A percentile compares a stretch with the other conserved stretches of the same genome.
Conservation (phyloP, 2,797 vertebrate genomes). For the Carduelis carduelis region DNA sequence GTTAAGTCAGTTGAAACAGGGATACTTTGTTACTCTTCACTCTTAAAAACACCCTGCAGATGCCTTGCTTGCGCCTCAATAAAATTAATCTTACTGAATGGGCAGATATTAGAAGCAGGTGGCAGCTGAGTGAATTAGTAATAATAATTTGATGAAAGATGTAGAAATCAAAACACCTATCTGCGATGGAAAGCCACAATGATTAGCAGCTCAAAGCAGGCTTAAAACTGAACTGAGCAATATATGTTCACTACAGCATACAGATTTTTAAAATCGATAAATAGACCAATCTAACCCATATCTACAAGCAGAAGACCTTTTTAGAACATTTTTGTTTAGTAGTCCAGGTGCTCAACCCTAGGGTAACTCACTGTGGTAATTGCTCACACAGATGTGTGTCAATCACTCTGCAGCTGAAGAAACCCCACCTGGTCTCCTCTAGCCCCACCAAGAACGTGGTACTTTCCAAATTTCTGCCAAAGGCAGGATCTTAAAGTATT, state of each 20-base stretch:
- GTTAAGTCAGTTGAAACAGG: not conserved
- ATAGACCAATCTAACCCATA: not conserved
- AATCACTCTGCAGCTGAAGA: not conserved
- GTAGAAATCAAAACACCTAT: not conserved
- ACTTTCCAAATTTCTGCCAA: conserved; percentile 5
- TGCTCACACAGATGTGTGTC: not conserved
- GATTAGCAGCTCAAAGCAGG: not conserved
- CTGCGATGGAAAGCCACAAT: not conserved
- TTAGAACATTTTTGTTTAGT: not conserved
- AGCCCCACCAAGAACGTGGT: not conserved
- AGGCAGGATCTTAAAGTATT: not conserved
- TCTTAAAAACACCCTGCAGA: not conserved
- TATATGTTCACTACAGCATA: not conserved
- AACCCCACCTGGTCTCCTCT: not conserved
- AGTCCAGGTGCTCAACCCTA: not conserved
- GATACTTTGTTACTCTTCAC: not conserved
- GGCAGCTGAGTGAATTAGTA: not conserved
- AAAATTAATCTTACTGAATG: not conserved
- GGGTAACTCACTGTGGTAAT: not conserved
- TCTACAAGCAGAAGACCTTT: not conserved
- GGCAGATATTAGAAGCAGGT: not conserved
- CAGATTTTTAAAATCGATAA: not conserved
- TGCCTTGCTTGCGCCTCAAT: not conserved
- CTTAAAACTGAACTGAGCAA: not conserved
- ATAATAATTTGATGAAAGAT: not conserved